Percentiles rank a stretch among this genome's conserved stretches.
These are phyloP conservation scores for Cepaea hortensis DNA, from an alignment of 2,888 invertebrate genomes.

Conservation along the genomic window DNA sequence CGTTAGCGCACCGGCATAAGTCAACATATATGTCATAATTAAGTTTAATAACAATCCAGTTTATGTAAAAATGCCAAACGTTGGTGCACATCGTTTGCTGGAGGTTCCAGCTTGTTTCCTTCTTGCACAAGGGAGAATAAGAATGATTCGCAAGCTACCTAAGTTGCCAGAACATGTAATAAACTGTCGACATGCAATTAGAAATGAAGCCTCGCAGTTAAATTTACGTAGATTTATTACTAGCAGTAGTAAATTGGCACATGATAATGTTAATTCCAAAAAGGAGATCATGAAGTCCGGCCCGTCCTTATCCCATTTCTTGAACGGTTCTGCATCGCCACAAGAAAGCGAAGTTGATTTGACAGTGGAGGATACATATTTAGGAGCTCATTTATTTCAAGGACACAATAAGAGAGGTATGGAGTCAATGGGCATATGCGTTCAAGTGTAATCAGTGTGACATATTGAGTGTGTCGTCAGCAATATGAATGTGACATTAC, in stretches of 20 bases:
- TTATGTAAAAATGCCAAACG: background rate
- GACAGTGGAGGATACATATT: conserved; percentile 13
- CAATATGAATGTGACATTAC: too few relatives aligned
- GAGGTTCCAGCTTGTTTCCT: background rate
- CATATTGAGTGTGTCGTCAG: too few relatives aligned
- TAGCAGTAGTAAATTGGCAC: background rate
- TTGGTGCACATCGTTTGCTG: background rate
- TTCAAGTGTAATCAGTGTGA: too few relatives aligned
- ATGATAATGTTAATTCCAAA: background rate
- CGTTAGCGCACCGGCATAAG: background rate
- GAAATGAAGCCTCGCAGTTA: background rate
- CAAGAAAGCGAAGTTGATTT: background rate
- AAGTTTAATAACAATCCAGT: background rate
- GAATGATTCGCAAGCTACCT: background rate
- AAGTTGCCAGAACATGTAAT: background rate
- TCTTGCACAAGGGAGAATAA: background rate
- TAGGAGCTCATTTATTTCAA: conserved; percentile 31
- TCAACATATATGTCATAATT: background rate
- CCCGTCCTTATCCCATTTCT: conserved; percentile 26
- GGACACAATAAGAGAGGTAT: conserved; percentile 46
- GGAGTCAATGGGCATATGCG: too few relatives aligned
- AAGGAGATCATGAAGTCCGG: conserved; percentile 5
- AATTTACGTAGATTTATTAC: background rate
- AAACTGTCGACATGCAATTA: background rate
- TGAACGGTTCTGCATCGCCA: background rate